Conservation (phyloP, 1,140 invertebrate genomes). For the Sitobion miscanthi region DNA sequence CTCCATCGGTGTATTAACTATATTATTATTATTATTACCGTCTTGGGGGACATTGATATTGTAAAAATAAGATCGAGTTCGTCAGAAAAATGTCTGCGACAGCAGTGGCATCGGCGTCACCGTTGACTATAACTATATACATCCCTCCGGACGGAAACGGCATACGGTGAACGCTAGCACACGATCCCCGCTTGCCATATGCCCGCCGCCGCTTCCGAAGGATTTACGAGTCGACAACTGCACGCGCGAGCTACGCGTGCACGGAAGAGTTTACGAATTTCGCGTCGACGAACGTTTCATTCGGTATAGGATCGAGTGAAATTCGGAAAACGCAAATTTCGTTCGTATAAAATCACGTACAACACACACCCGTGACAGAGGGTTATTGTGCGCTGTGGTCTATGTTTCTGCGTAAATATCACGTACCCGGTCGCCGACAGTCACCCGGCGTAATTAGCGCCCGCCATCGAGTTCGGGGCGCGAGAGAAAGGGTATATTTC, state of each 20-base stretch:
- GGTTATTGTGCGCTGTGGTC: too few species aligned
- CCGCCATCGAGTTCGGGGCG: background rate
- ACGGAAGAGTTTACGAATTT: background rate
- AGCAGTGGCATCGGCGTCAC: background rate
- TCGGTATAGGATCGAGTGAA: background rate
- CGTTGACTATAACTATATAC: background rate
- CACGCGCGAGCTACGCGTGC: background rate
- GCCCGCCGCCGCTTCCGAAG: background rate
- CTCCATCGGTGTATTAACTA: background rate
- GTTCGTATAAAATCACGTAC: background rate
- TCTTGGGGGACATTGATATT: background rate
- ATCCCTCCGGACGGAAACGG: slow-evolving; percentile 26
- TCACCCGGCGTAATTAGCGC: background rate
- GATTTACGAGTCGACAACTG: background rate
- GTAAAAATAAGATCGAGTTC: background rate
- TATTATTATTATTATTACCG: background rate
- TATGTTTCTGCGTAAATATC: slow-evolving; percentile 3
- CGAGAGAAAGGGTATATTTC: background rate
- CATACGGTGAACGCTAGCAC: slow-evolving; percentile 45
- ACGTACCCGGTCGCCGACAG: background rate
- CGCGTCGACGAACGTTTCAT: background rate
- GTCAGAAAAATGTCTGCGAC: background rate
- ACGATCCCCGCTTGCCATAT: background rate
- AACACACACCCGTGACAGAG: too few species aligned
- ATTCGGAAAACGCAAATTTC: background rate